Base-by-base conservation (phyloP, 2,113 vertebrate species). In the Myrmophylax atrothorax region DNA sequence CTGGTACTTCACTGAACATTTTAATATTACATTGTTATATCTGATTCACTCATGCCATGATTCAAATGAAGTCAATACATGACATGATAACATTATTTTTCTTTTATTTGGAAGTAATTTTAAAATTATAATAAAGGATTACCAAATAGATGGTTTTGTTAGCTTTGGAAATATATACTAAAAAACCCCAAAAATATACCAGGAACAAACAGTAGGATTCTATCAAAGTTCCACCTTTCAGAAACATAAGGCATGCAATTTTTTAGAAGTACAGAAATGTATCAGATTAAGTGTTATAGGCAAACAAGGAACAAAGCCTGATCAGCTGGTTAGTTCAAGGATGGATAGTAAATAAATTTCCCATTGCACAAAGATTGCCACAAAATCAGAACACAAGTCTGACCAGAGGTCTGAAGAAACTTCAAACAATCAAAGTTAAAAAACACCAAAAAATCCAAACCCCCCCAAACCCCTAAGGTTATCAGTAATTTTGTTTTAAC, bases 381-480 rank as follows among this genome's bases (percentile, higher is more conserved):
- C 26, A 58, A 75, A 81, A 78, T 72, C 20, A 66, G n/a, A 80
- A 49, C 4, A 23, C 6, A 47, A 52, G 5, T n/a, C 31, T 64
- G 31, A 76, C 25, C 14, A 47, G 31, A 79, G 12, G 19, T 38
- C 10, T 55, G 66, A 78, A 76, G 6, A 56, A 76, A 69, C 5
- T 22, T 38, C 52, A 91, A 83, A 8, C 7, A 17, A 73, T 29
- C 4, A 60, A 56, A 56, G 38, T 47, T 63, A 52, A 11, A 8
- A 24, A 24, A 35, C 6, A 12, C 18, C 17, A 44, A 56, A 42
- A 62, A n/a, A 15, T 31, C 29, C 29, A 31, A 68, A 26, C 44
- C 18, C 63, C 5, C 33, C n/a, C 22, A 24, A 35, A 0, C 0
- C 0, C 2, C 4, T 31, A n/a, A 76, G 2, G 2, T 63, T 70